These are phyloP conservation scores for Nomada ruficornis DNA, from an alignment of 2,888 invertebrate genomes.

Conservation along the genomic window DNA sequence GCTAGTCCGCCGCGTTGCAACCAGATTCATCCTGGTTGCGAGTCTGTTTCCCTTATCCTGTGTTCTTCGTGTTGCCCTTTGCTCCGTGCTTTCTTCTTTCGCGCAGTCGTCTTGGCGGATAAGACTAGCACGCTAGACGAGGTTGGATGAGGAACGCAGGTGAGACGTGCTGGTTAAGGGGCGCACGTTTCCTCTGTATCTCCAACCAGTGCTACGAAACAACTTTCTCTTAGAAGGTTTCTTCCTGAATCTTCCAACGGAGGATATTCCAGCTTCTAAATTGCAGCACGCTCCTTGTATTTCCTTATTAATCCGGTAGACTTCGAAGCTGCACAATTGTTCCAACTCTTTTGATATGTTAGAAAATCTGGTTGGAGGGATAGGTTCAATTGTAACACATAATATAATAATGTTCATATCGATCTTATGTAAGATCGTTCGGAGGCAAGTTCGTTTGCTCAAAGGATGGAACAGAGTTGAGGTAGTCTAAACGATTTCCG, in stretches of 20 bases:
- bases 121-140: conserved; percentile 12
- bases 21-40: conserved; percentile 43
- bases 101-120: conserved; percentile 28
- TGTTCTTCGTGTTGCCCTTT: not conserved
- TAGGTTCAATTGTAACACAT: not conserved
- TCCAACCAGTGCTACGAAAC: conserved; percentile 34
- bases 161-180: conserved; percentile 56
- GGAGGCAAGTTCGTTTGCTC: not conserved
- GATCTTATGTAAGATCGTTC: no score
- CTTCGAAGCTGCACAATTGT: not conserved
- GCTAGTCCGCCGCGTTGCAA: conserved; percentile 33
- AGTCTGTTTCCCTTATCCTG: conserved; percentile 23
- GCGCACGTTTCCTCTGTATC: conserved; percentile 64
- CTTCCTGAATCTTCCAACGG: conserved; percentile 16
- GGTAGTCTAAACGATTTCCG: conserved; percentile 40
- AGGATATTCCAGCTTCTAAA: conserved; percentile 34
- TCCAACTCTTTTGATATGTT: not conserved
- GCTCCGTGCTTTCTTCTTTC: not conserved
- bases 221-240: not conserved
- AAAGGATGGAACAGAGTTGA: not conserved
- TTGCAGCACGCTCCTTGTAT: conserved; percentile 34
- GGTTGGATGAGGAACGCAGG: conserved; percentile 34
- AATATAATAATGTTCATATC: no score
- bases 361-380: not conserved
- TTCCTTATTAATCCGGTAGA: conserved; percentile 53